Evolutionary conservation across 2,113 vertebrate species (phyloP).

Genomic region (Chloroceryle aenea): DNA sequence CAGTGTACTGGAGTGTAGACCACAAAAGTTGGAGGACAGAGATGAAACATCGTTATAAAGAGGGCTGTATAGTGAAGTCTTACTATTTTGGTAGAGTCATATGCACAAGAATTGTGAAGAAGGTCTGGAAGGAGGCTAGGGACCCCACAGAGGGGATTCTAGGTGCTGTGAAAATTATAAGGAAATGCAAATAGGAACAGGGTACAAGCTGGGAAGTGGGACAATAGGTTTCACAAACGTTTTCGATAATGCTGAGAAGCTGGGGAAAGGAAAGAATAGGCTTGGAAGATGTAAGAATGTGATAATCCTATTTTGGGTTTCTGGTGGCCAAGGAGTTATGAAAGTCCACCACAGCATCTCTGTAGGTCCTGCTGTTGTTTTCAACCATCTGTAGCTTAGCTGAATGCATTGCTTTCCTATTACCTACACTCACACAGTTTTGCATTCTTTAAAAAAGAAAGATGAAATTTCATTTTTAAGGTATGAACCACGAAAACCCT

Average conservation of each 20-base stretch:
- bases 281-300: not conserved
- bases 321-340: not conserved
- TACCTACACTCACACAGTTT: not conserved
- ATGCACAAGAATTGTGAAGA: not conserved
- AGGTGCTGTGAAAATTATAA: not conserved
- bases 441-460: not conserved
- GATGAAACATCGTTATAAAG: not conserved
- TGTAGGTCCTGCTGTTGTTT: not conserved
- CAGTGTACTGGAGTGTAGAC: rapidly evolving
- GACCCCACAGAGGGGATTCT: not conserved
- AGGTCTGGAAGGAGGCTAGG: not conserved
- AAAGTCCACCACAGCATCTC: not conserved
- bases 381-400: not conserved
- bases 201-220: too few species aligned
- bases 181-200: not conserved
- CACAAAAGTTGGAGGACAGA: not conserved
- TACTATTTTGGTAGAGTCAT: not conserved
- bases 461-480: not conserved
- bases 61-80: not conserved
- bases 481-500: not conserved
- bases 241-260: not conserved
- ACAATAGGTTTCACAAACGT: not conserved
- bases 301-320: not conserved
- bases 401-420: not conserved
- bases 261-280: not conserved